These are phyloP conservation scores for Lota lota DNA, from an alignment of 2,113 vertebrate genomes.

Conservation along the genomic window DNA sequence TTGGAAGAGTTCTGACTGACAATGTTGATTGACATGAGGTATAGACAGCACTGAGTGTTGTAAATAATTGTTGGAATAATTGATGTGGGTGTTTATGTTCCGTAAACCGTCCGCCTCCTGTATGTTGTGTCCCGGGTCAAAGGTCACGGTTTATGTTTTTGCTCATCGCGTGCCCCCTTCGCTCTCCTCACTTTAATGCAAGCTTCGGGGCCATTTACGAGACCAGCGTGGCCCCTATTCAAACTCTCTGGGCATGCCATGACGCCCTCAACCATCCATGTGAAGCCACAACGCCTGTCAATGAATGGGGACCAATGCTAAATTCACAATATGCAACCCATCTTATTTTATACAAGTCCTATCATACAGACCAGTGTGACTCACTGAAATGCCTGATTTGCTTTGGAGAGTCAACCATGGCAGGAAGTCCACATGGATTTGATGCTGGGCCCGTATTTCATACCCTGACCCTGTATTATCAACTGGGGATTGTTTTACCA, in stretches of 20 bases:
- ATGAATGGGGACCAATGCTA: slow-evolving; percentile 6
- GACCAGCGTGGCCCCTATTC: slow-evolving; percentile 28
- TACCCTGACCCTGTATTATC: slow-evolving; percentile 9
- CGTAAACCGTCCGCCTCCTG: not conserved
- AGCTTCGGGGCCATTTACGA: slow-evolving; percentile 37
- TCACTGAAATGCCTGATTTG: slow-evolving; percentile 7
- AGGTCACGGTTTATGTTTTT: slow-evolving; percentile 33
- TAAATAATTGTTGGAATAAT: not conserved
- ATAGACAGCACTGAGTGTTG: not conserved
- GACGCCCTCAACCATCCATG: slow-evolving; percentile 36
- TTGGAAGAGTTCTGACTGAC: not conserved
- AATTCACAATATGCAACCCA: slow-evolving; percentile 13
- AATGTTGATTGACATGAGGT: not conserved
- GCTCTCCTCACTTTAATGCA: slow-evolving; percentile 7
- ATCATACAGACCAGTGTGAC: slow-evolving; percentile 23
- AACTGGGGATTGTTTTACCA: slow-evolving; percentile 47
- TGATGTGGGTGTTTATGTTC: not conserved
- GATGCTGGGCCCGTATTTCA: not conserved
- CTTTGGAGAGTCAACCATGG: slow-evolving; percentile 16
- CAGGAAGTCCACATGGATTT: slow-evolving; percentile 30
- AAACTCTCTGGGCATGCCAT: slow-evolving; percentile 31
- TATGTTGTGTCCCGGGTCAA: slow-evolving; percentile 21
- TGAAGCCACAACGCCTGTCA: slow-evolving; percentile 32
- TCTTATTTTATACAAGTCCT: slow-evolving; percentile 48
- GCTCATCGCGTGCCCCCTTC: slow-evolving; percentile 15